Conservation (phyloP, 2,113 vertebrate species). For the Oreochromis niloticus region DNA sequence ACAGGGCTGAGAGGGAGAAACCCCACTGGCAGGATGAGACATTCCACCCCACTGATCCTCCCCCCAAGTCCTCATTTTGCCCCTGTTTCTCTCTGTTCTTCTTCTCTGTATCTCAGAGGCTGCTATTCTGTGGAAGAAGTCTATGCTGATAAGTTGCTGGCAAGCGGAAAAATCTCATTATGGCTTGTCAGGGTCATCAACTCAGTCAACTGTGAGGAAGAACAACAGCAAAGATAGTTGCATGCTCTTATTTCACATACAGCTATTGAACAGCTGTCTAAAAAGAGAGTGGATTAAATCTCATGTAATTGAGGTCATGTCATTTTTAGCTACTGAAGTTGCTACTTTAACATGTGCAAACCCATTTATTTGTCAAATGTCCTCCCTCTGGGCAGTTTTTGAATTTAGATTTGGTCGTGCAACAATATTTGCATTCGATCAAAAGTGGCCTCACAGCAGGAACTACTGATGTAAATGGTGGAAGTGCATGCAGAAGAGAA, state of each 20-base stretch:
- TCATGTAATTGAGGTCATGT: neutral
- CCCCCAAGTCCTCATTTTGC: neutral
- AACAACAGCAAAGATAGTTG: neutral
- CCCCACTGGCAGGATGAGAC: constrained; percentile 37
- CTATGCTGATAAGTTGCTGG: constrained; percentile 17
- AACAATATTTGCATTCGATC: neutral
- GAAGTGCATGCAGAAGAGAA: neutral
- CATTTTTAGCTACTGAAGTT: neutral
- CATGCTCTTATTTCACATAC: neutral
- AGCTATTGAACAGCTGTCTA: neutral
- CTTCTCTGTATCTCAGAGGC: neutral
- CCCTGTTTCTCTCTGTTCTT: neutral
- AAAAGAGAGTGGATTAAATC: neutral
- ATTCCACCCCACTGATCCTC: neutral
- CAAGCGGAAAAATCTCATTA: constrained; percentile 8
- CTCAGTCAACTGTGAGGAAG: neutral
- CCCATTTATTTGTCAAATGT: neutral
- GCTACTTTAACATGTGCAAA: neutral
- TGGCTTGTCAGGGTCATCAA: neutral
- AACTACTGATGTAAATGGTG: neutral
- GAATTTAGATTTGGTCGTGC: neutral
- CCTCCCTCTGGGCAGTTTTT: neutral
- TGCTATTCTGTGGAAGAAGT: neutral
- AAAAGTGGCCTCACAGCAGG: neutral
- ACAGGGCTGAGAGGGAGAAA: constrained; percentile 33